Conservation (phyloP, 2,888 invertebrate genomes). For the Alloscopus bannaensis region DNA sequence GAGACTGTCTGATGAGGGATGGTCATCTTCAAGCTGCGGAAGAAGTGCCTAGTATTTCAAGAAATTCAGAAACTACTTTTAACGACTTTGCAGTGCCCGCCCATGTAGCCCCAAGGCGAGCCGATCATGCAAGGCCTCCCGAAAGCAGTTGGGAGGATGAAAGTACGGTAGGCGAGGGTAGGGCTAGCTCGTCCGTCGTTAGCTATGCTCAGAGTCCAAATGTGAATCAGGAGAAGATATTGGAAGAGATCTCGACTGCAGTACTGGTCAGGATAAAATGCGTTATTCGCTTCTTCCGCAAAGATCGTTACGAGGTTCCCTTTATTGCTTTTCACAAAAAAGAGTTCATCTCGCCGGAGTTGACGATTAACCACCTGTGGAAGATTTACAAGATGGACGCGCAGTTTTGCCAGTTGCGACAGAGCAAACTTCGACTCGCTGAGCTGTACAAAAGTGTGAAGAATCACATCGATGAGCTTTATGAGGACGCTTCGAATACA, state of each 20-base stretch:
- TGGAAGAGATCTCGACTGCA: no score
- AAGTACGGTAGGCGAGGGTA: no score
- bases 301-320: slow-evolving; percentile 98
- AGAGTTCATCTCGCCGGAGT: slow-evolving; percentile 95
- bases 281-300: no score
- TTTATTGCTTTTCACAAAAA: slow-evolving; percentile 99
- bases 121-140: no score
- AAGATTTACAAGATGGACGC: slow-evolving; percentile 96
- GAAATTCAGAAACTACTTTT: no score
- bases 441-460: slow-evolving; percentile 95
- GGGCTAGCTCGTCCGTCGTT: no score
- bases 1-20: slow-evolving; percentile 70
- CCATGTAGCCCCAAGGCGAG: no score
- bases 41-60: slow-evolving; percentile 96
- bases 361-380: slow-evolving; percentile 97
- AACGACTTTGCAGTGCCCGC: no score
- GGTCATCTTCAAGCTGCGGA: slow-evolving; percentile 89
- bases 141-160: no score
- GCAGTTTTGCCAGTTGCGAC: slow-evolving; percentile 93
- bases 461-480: slow-evolving; percentile 88
- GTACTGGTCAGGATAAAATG: no score
- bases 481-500: slow-evolving; percentile 88
- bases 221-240: no score
- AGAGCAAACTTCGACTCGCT: slow-evolving; percentile 88
- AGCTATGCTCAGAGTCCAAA: no score